Evolutionary conservation across 2,797 vertebrate species (phyloP).

Genomic region (Calcarius lapponicus): DNA sequence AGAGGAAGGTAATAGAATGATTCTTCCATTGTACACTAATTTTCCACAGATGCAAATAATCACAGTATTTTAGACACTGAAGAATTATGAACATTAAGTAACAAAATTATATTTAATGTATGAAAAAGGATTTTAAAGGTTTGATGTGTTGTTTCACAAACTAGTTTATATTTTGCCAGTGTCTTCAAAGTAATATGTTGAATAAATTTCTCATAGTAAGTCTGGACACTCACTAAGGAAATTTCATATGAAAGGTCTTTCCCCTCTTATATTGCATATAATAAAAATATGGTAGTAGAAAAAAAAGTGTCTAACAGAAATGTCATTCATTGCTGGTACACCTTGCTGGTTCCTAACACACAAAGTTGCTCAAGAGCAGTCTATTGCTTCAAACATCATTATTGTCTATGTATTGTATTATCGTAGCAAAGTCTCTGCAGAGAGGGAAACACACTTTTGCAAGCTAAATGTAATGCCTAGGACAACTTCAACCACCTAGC

Average conservation of each 20-base stretch:
- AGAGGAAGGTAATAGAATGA: background rate
- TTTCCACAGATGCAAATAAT: background rate
- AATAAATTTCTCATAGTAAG: constrained; percentile 6
- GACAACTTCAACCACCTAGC: background rate
- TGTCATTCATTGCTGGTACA: background rate
- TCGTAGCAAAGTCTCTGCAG: background rate
- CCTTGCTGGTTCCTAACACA: constrained; percentile 6
- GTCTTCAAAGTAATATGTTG: constrained; percentile 26
- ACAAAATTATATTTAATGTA: background rate
- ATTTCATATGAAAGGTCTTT: background rate
- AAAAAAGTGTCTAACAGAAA: background rate
- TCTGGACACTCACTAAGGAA: constrained; percentile 23
- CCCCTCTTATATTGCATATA: background rate
- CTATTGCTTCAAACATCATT: background rate
- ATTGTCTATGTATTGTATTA: background rate
- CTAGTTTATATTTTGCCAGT: background rate
- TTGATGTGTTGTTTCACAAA: background rate
- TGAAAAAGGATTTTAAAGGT: background rate
- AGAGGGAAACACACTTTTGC: background rate
- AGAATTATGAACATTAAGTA: background rate
- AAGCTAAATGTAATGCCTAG: background rate
- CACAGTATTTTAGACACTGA: background rate
- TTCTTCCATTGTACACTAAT: background rate
- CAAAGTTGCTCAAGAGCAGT: background rate
- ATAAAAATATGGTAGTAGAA: background rate